Conservation (phyloP, 2,888 invertebrate species). For the Drosophila acutilabella region DNA sequence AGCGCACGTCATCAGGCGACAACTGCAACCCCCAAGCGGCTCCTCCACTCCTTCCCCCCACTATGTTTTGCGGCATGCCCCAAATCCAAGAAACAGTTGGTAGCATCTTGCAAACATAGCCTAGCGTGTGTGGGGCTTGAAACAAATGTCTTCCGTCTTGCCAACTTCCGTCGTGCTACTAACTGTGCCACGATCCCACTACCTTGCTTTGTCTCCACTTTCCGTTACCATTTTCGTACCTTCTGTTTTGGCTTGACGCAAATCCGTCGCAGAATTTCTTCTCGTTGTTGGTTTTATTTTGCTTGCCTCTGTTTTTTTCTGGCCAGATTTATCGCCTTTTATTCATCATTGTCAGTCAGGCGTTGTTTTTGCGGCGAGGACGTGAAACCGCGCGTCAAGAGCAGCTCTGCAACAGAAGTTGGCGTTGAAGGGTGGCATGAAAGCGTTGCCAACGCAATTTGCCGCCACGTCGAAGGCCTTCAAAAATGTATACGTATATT, state of each 20-base stretch:
- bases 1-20: slow-evolving; percentile 63
- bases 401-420: not conserved
- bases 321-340: slow-evolving; percentile 77
- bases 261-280: slow-evolving; percentile 61
- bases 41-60: not conserved
- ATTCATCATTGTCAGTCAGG: slow-evolving; percentile 77
- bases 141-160: slow-evolving; percentile 75
- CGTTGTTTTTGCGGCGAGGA: slow-evolving; percentile 71
- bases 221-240: slow-evolving; percentile 21
- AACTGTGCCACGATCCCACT: slow-evolving; percentile 9
- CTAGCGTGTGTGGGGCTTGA: slow-evolving; percentile 41
- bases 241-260: slow-evolving; percentile 51
- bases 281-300: slow-evolving; percentile 14
- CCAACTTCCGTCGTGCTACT: slow-evolving; percentile 52
- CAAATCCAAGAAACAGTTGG: slow-evolving; percentile 25
- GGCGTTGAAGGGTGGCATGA: not conserved
- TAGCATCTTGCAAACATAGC: slow-evolving; percentile 31
- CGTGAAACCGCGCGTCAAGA: slow-evolving; percentile 71
- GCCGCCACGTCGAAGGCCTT: slow-evolving; percentile 76
- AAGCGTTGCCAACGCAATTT: slow-evolving; percentile 67
- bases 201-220: not conserved
- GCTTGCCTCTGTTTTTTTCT: slow-evolving; percentile 30
- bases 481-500: slow-evolving; percentile 53
- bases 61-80: slow-evolving; percentile 7
- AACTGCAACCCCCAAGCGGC: slow-evolving; percentile 8